Conservation (phyloP, 2,797 vertebrate species). For the Tachyglossus aculeatus region DNA sequence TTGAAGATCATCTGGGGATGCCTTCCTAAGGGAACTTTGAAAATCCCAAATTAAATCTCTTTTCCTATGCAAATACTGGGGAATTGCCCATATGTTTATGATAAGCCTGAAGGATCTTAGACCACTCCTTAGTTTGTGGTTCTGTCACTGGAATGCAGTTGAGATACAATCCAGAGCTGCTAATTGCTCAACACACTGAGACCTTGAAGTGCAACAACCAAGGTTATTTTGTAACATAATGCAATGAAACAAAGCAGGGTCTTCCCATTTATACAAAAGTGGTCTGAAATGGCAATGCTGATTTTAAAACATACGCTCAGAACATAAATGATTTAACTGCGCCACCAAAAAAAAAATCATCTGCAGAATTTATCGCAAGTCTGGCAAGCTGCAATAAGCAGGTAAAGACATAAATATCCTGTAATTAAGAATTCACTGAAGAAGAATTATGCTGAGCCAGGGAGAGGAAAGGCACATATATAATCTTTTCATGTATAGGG, state of each 20-base stretch:
- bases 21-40: slow-evolving; percentile 46
- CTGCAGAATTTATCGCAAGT: slow-evolving; percentile 51
- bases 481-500: slow-evolving; percentile 17
- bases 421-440: slow-evolving; percentile 69
- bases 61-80: slow-evolving; percentile 23
- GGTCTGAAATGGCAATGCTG: slow-evolving; percentile 39
- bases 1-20: slow-evolving; percentile 60
- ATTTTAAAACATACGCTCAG: slow-evolving; percentile 57
- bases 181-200: slow-evolving; percentile 65
- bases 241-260: slow-evolving; percentile 49
- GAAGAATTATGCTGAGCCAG: slow-evolving; percentile 65
- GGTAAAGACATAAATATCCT: slow-evolving; percentile 67
- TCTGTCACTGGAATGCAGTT: slow-evolving; percentile 51
- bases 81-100: slow-evolving; percentile 66
- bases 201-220: slow-evolving; percentile 68
- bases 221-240: slow-evolving; percentile 66
- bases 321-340: slow-evolving; percentile 59
- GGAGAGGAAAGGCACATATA: slow-evolving; percentile 61
- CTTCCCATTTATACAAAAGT: slow-evolving; percentile 47
- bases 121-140: slow-evolving; percentile 66
- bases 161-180: slow-evolving; percentile 51
- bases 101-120: slow-evolving; percentile 71
- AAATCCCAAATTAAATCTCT: slow-evolving; percentile 61
- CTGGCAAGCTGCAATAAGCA: slow-evolving; percentile 55
- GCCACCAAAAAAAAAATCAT: background rate